Base-by-base conservation (phyloP, 2,888 invertebrate species). In the Conchocele bisecta region DNA sequence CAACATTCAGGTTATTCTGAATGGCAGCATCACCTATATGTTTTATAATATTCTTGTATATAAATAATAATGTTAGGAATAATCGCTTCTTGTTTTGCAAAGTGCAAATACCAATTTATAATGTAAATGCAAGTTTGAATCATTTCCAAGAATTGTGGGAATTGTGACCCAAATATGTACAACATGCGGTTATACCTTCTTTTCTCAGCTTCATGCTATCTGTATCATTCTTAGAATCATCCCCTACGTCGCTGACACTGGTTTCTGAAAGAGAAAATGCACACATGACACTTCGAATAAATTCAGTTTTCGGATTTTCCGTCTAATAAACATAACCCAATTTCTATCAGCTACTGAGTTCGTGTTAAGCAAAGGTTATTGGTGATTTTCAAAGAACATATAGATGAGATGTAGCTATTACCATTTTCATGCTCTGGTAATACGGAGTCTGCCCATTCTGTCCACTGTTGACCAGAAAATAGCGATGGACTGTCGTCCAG, bases 401-500 rank as follows among this genome's bases (percentile, higher is more conserved):
- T 28, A 31, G 29, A 39, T 31, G 6, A 58, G 46, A 37, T 28
- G 35, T 29, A 50, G 26, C 56, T 26, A 33, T 86, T 85, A 87
- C 86, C 87, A 63, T 75, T 76, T 74, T 83, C 83, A 63, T 80
- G 78, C 65, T 73, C 75, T 59, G 83, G 76, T 75, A 86, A 80
- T 69, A 86, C 81, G 71, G 83, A 86, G 68, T 87, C 87, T 69
- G 87, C 88, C 90, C 89, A 90, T 70, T 85, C 84, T 72, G 89
- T 84, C 91, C 91, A 91, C 65, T 87, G 83, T 88, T 90, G 89
- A 77, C 90, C 91, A 81, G 88, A 84, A 88, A 89, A 90, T 78
- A 88, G 86, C 85, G 89, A 88, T 81, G 90, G 90, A 89, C 91
- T 91, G 84, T 86, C 88, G 88, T 89, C 90, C 87, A 87, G 86